Conservation (phyloP, 2,888 invertebrate genomes). For the Athripsodes cinereus region DNA sequence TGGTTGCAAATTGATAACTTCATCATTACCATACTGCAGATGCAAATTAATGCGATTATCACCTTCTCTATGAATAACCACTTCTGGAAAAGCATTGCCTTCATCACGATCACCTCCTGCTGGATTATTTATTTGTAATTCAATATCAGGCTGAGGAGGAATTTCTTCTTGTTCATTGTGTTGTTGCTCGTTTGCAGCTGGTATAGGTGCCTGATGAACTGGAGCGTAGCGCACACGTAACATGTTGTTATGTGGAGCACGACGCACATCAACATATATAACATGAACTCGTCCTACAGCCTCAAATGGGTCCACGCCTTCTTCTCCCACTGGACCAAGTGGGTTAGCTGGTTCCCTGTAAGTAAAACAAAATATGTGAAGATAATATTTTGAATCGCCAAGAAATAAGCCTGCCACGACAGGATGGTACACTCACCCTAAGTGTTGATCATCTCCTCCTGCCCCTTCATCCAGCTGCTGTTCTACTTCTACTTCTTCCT, state of each 20-base stretch:
- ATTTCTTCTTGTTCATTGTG: not conserved
- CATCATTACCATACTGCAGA: not conserved
- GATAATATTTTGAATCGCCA: not conserved
- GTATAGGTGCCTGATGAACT: not conserved
- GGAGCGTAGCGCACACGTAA: constrained; percentile 29
- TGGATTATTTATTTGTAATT: not conserved
- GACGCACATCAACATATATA: constrained; percentile 35
- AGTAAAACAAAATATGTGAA: not conserved
- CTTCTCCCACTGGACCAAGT: not conserved
- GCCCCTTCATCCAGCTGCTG: not conserved
- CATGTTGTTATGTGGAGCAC: constrained; percentile 30
- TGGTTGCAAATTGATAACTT: no score
- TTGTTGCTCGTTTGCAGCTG: not conserved
- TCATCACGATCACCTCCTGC: no score
- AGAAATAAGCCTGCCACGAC: not conserved
- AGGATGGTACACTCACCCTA: not conserved
- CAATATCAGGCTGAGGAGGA: not conserved
- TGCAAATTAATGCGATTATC: not conserved
- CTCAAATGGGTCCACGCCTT: not conserved
- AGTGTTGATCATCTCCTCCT: not conserved
- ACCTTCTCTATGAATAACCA: not conserved
- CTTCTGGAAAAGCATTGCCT: no score
- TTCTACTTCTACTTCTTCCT: not conserved
- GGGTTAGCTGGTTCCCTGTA: not conserved
- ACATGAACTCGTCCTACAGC: constrained; percentile 29